These are phyloP conservation scores for Thunnus thynnus DNA, from an alignment of 2,113 vertebrate species.

Conservation along the genomic window DNA sequence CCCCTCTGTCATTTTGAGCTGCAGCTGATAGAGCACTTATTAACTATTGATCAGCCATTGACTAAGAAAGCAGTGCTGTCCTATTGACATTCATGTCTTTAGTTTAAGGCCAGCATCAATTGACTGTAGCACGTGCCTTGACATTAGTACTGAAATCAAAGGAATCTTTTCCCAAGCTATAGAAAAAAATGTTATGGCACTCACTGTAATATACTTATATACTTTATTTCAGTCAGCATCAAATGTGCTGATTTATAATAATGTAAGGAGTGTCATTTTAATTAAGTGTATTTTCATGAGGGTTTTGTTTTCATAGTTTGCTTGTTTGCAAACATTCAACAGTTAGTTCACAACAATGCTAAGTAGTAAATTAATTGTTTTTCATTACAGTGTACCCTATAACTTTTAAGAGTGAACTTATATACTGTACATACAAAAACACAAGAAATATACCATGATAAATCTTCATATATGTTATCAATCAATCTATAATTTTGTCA, in stretches of 20 bases:
- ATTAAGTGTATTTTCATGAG: too few species aligned
- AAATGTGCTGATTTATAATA: too few species aligned
- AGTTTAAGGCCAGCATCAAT: slow-evolving; percentile 8
- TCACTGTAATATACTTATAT: neutral
- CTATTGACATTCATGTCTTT: slow-evolving; percentile 9
- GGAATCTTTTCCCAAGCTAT: neutral
- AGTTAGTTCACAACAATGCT: neutral
- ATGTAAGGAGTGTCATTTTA: too few species aligned
- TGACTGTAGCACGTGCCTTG: neutral
- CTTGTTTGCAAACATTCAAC: neutral
- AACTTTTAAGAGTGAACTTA: neutral
- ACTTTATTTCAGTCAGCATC: neutral
- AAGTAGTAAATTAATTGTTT: neutral
- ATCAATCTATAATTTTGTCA: too few species aligned
- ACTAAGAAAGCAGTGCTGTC: slow-evolving; percentile 9
- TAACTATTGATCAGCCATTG: slow-evolving; percentile 54
- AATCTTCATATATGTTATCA: too few species aligned
- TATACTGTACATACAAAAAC: too few species aligned
- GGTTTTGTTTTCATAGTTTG: neutral
- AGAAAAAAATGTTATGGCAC: neutral
- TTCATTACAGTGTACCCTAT: neutral
- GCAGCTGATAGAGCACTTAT: slow-evolving; percentile 37
- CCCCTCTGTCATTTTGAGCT: slow-evolving; percentile 25
- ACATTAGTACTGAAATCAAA: neutral
- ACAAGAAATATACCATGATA: neutral